phyloP scores from a whole-genome alignment of 2,797 vertebrate genomes.

The Eurystomus glaucurus region DNA sequence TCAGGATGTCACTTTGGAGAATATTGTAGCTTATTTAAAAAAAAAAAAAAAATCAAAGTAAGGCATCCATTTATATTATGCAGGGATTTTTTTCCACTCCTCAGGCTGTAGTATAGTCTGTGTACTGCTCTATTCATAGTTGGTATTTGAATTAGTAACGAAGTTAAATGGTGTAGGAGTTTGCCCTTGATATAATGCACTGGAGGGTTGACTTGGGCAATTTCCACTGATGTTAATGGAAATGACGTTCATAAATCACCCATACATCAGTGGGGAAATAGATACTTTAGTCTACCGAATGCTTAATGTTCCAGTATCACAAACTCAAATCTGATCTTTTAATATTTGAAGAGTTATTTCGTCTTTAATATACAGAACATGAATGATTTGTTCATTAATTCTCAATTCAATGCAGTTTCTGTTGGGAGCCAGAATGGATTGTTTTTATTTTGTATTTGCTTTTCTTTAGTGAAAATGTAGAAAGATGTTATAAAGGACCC shows the following conservation, averaged over 20 bases:
- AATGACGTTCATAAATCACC: background rate
- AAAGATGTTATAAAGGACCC: background rate
- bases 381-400: background rate
- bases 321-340: background rate
- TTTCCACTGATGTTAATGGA: background rate
- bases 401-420: background rate
- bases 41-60: background rate
- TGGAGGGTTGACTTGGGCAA: background rate
- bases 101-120: background rate
- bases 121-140: background rate
- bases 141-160: background rate
- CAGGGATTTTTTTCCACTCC: background rate
- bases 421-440: background rate
- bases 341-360: background rate
- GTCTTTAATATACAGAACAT: background rate
- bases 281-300: background rate
- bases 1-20: background rate
- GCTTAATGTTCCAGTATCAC: background rate
- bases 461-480: background rate
- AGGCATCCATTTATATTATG: background rate
- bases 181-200: background rate
- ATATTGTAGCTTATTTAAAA: background rate
- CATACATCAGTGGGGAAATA: background rate
- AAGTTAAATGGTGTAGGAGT: conserved; percentile 1
- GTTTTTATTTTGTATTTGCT: background rate